Conservation (phyloP, 2,888 invertebrate species). For the Apoderus coryli region DNA sequence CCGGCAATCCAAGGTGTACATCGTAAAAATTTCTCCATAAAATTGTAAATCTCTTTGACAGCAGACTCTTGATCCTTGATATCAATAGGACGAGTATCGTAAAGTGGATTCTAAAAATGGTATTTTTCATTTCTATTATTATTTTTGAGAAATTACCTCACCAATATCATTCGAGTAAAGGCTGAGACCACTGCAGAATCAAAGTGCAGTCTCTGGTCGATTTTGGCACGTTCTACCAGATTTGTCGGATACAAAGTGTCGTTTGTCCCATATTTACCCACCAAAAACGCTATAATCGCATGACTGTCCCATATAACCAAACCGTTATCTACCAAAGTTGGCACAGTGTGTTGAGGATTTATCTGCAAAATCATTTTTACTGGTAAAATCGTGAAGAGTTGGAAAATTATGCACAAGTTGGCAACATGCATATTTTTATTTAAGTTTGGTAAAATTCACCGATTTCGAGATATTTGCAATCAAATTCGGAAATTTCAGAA, state of each 20-base stretch:
- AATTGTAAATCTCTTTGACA: constrained; percentile 33
- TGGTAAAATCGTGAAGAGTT: not conserved
- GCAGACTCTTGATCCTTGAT: constrained; percentile 22
- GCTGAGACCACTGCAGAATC: constrained; percentile 34
- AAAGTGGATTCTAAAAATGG: constrained; percentile 13
- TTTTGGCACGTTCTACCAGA: constrained; percentile 32
- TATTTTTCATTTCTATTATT: too few species aligned
- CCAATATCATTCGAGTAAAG: constrained; percentile 22
- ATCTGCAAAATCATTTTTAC: constrained; percentile 15
- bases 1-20: constrained; percentile 37
- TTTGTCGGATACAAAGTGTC: constrained; percentile 39
- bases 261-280: constrained; percentile 36
- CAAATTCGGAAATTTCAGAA: not conserved
- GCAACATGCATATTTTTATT: too few species aligned
- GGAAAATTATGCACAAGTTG: not conserved
- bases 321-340: constrained; percentile 39
- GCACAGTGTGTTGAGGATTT: constrained; percentile 38
- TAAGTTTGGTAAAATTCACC: not conserved
- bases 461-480: too few species aligned
- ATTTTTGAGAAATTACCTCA: constrained; percentile 11
- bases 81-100: constrained; percentile 11
- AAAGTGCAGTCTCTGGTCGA: constrained; percentile 38
- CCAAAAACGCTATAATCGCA: constrained; percentile 35
- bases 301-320: constrained; percentile 35
- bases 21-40: constrained; percentile 35